Conservation (phyloP, 2,113 vertebrate genomes). For the Gobiocypris rarus region DNA sequence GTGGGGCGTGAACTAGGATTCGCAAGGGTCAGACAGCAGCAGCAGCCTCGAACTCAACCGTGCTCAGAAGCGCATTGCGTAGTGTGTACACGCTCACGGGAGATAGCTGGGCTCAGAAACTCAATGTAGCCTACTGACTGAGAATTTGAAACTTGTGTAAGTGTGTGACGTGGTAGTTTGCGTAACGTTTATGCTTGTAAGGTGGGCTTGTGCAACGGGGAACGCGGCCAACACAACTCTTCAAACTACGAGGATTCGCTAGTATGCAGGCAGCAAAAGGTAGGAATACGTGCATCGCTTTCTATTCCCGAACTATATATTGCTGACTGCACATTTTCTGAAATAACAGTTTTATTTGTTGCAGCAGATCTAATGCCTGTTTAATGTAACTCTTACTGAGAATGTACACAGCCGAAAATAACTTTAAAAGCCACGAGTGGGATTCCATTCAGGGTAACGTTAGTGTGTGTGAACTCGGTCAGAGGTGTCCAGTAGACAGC, state of each 20-base stretch:
- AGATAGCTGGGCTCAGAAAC: background rate
- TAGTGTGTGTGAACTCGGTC: background rate
- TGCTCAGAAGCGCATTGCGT: background rate
- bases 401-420: slow-evolving; percentile 13
- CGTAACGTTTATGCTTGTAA: slow-evolving; percentile 2
- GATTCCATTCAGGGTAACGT: background rate
- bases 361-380: background rate
- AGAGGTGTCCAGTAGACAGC: background rate
- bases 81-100: background rate
- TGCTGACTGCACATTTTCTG: background rate
- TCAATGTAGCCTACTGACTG: background rate
- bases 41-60: background rate
- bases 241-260: slow-evolving; percentile 22
- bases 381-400: background rate
- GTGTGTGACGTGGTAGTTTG: slow-evolving; percentile 14
- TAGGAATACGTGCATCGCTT: slow-evolving; percentile 46
- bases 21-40: background rate
- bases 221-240: background rate
- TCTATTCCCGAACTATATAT: background rate
- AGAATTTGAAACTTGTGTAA: slow-evolving; percentile 11
- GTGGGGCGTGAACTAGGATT: background rate
- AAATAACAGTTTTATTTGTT: background rate
- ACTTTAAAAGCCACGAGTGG: background rate
- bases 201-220: background rate
- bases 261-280: slow-evolving; percentile 66